Conservation (phyloP, 1,140 invertebrate genomes). For the Lepidurus packardi region DNA sequence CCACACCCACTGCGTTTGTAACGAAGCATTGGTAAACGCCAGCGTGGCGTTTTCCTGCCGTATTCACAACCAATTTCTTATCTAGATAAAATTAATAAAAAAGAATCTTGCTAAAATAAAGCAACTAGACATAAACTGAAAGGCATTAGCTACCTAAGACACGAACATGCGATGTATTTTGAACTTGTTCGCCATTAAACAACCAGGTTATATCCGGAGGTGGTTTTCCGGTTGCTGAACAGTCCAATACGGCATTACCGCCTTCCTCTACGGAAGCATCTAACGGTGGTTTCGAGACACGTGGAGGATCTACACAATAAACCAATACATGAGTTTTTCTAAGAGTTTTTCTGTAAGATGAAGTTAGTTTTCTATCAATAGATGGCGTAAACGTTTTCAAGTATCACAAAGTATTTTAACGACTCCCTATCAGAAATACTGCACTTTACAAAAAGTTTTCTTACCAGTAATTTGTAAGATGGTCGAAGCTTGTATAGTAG, state of each 20-base stretch:
- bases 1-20: constrained; percentile 66
- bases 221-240: constrained; percentile 61
- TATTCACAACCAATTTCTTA: constrained; percentile 56
- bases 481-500: background rate
- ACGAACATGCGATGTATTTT: constrained; percentile 43
- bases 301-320: constrained; percentile 52
- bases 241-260: constrained; percentile 57
- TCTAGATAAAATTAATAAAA: constrained; percentile 42
- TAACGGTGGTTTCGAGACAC: constrained; percentile 53
- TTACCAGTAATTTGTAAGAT: background rate
- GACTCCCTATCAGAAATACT: too few relatives aligned
- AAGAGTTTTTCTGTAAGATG: background rate
- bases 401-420: too few relatives aligned
- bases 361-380: too few relatives aligned
- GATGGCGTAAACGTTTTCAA: too few relatives aligned
- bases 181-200: constrained; percentile 66
- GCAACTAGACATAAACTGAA: constrained; percentile 26
- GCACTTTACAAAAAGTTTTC: background rate
- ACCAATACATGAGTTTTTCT: constrained; percentile 30
- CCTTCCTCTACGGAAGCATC: constrained; percentile 58
- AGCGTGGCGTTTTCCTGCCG: constrained; percentile 70
- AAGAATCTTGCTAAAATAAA: constrained; percentile 47
- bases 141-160: constrained; percentile 37
- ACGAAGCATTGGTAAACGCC: constrained; percentile 86
- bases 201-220: constrained; percentile 71